Percentiles rank a stretch among this genome's conserved stretches.
Evolutionary conservation across 2,113 vertebrate genomes (phyloP).

Genomic region (Pterophyllum scalare): DNA sequence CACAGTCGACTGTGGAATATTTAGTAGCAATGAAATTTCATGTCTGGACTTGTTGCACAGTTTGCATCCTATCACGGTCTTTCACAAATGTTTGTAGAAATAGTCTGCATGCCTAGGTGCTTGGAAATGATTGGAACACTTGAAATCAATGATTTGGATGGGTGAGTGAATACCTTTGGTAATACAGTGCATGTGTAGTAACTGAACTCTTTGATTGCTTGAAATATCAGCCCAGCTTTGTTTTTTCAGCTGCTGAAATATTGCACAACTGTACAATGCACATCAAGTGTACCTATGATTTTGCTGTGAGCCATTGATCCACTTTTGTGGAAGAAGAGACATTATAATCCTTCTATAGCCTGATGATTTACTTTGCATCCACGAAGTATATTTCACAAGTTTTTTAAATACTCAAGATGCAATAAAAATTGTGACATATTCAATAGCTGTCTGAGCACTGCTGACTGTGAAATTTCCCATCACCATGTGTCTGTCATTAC

Average conservation of each 20-base stretch:
- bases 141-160: no score
- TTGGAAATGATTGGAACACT: no score
- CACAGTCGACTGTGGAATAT: no score
- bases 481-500: neutral
- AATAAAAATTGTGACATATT: neutral
- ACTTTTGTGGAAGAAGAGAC: neutral
- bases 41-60: no score
- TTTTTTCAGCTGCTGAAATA: neutral
- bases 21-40: no score
- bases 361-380: neutral
- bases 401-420: neutral
- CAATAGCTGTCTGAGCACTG: conserved; percentile 2
- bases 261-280: neutral
- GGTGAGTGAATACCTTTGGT: no score
- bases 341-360: neutral
- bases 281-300: neutral
- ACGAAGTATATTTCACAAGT: neutral
- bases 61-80: no score
- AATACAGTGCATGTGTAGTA: neutral
- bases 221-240: neutral
- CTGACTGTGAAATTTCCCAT: neutral
- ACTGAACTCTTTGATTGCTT: no score
- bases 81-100: no score
- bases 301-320: neutral
- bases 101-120: no score